Evolutionary conservation across 2,888 invertebrate species (phyloP).

Genomic region (Trachelus tabidus): DNA sequence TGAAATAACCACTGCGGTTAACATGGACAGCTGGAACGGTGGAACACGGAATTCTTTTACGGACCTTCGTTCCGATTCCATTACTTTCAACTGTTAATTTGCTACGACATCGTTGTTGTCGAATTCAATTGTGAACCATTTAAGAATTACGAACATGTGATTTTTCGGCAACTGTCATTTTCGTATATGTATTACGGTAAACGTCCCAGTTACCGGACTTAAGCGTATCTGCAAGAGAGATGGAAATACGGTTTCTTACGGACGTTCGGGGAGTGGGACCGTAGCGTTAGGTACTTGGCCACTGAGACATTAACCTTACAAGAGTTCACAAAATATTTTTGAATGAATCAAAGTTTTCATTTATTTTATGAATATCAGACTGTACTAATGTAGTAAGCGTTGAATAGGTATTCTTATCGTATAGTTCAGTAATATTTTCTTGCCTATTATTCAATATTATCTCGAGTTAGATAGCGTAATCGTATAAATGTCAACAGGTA

Average conservation of each 20-base stretch:
- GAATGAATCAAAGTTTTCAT: not conserved
- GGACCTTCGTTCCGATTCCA: not conserved
- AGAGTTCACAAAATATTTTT: not conserved
- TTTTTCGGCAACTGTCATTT: not conserved
- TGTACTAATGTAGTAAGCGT: not conserved
- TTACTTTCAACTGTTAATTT: not conserved
- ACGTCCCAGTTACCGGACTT: no score
- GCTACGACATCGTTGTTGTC: not conserved
- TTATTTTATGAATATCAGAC: not conserved
- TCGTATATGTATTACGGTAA: not conserved
- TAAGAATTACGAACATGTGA: not conserved
- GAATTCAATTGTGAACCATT: not conserved
- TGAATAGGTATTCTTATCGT: not conserved
- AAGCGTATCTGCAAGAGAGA: no score
- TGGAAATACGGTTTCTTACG: no score
- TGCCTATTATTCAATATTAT: not conserved
- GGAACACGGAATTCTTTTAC: not conserved
- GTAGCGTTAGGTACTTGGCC: no score
- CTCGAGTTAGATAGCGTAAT: not conserved
- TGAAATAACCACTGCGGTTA: not conserved
- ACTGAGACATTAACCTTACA: no score
- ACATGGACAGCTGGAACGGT: not conserved
- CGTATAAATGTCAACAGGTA: not conserved
- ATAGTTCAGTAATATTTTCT: not conserved
- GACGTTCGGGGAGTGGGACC: no score